These are phyloP conservation scores for Anisognathus igniventris DNA, from an alignment of 2,797 vertebrate genomes.

Conservation along the genomic window DNA sequence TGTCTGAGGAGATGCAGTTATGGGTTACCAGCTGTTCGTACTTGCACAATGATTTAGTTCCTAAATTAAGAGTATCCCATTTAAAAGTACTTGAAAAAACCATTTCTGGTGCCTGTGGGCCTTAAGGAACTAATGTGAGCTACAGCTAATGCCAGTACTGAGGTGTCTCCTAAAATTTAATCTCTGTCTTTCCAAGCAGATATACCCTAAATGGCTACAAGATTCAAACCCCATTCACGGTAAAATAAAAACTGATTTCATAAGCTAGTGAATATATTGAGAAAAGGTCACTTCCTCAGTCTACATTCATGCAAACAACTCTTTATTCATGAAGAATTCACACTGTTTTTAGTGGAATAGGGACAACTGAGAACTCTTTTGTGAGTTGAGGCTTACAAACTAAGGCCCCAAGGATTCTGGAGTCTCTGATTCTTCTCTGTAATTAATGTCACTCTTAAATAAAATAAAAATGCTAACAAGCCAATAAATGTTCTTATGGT, in stretches of 20 bases:
- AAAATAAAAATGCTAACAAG: neutral
- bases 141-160: neutral
- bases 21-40: neutral
- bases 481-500: neutral
- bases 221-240: neutral
- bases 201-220: neutral
- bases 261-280: neutral
- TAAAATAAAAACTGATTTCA: neutral
- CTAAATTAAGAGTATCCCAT: neutral
- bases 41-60: neutral
- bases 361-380: neutral
- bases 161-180: neutral
- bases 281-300: neutral
- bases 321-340: neutral
- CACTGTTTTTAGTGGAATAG: neutral
- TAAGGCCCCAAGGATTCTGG: neutral
- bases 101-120: neutral
- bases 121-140: neutral
- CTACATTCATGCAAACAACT: neutral
- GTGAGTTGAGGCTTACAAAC: neutral
- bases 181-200: neutral
- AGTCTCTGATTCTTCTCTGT: neutral
- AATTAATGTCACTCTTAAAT: neutral
- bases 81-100: neutral
- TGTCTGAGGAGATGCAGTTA: neutral